Evolutionary conservation across 2,888 invertebrate species (phyloP).

Genomic region (Rotaria magnacalcarata): DNA sequence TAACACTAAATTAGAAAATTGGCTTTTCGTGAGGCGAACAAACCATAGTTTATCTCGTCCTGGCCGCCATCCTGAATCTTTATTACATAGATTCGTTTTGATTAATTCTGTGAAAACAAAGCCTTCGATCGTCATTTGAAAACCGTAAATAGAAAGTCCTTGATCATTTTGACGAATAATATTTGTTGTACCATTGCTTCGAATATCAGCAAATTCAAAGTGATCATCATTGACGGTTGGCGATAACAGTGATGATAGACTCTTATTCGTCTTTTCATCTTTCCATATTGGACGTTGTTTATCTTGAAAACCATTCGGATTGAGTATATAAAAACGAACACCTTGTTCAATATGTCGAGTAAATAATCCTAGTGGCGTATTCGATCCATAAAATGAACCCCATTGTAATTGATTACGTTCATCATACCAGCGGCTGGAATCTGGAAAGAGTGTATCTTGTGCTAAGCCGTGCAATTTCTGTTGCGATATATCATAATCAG

Average conservation of each 20-base stretch:
- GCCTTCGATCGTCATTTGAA: not conserved
- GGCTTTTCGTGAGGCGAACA: not conserved
- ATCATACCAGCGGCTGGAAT: not conserved
- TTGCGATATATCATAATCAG: not conserved
- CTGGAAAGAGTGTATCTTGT: not conserved
- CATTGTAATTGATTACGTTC: not conserved
- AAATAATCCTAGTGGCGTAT: not conserved
- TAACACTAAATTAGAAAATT: not conserved
- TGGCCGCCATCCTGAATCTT: not conserved
- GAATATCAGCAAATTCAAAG: not conserved
- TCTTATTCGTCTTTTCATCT: not conserved
- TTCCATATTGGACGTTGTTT: not conserved
- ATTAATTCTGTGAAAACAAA: not conserved
- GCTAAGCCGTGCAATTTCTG: not conserved
- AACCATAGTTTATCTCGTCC: not conserved
- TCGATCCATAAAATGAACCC: not conserved
- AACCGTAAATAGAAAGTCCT: conserved; percentile 8
- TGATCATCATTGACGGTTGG: not conserved
- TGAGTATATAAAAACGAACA: not conserved
- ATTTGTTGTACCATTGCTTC: not conserved
- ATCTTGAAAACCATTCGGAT: not conserved
- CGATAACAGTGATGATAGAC: not conserved
- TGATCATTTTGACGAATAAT: not conserved
- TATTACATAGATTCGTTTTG: not conserved
- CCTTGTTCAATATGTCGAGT: not conserved